Percentiles rank a stretch among this genome's conserved stretches.
phyloP scores from a whole-genome alignment of 37 sponge, comb jelly and placozoan genomes.

The Cliona cf. orientalis region DNA sequence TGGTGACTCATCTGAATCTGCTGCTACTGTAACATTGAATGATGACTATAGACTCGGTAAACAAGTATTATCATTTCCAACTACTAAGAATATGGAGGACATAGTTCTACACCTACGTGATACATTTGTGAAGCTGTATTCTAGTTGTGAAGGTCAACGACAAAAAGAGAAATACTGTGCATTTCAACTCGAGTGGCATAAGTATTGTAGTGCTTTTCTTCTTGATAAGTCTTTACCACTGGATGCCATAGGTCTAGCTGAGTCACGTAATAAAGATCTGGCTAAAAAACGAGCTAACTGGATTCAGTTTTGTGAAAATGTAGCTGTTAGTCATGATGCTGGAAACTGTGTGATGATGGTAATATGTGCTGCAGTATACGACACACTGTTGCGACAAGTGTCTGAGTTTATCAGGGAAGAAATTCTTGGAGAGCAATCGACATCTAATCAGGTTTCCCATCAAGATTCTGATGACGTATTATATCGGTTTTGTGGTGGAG shows the following conservation, averaged over 20 bases:
- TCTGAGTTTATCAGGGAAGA: not conserved
- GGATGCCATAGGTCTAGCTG: not conserved
- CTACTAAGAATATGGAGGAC: no score
- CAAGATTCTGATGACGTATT: slow-evolving; percentile 6
- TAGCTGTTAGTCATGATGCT: not conserved
- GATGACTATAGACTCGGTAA: no score
- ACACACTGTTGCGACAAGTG: no score
- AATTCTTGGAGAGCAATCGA: not conserved
- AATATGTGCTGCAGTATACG: not conserved
- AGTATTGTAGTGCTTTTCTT: slow-evolving; percentile 3
- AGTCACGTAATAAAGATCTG: not conserved
- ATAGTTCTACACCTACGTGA: no score
- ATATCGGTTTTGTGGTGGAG: slow-evolving; percentile 27
- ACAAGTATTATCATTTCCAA: no score
- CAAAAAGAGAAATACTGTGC: not conserved
- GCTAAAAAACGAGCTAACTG: not conserved
- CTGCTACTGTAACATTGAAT: no score
- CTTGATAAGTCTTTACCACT: not conserved
- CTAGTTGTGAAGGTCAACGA: no score
- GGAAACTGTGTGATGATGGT: slow-evolving; percentile 3
- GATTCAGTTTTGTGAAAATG: not conserved
- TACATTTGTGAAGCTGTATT: no score
- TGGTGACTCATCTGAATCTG: no score
- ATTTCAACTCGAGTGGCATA: slow-evolving; percentile 33
- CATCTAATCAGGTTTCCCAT: not conserved